Evolutionary conservation across 2,113 vertebrate species (phyloP).

Genomic region (Columba livia): DNA sequence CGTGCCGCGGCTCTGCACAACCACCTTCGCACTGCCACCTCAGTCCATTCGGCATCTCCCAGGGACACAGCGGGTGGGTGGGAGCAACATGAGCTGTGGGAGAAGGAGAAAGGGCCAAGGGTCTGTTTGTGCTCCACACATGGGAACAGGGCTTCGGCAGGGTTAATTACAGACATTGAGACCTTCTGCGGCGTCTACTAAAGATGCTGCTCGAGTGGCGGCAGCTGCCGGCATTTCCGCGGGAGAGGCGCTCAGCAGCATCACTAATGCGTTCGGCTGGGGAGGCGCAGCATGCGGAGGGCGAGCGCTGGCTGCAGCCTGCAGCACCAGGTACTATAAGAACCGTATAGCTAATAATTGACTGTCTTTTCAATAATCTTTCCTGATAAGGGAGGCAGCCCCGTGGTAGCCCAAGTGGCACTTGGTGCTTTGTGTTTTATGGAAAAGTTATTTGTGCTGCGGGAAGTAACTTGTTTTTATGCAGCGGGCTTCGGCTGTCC

Average conservation of each 20-base stretch:
- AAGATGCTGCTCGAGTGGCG: not conserved
- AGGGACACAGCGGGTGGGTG: not conserved
- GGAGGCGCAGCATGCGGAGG: not conserved
- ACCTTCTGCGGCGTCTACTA: not conserved
- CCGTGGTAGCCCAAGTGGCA: not conserved
- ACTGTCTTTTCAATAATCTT: not conserved
- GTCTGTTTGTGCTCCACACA: not conserved
- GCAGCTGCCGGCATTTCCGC: not conserved
- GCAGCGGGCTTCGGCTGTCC: not conserved
- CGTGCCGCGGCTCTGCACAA: not conserved
- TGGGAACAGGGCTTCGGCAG: not conserved
- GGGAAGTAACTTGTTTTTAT: not conserved
- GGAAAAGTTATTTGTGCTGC: not conserved
- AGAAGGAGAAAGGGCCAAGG: not conserved
- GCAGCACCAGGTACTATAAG: slow-evolving; percentile 13
- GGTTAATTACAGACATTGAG: not conserved
- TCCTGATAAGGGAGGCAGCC: not conserved
- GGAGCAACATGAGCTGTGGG: not conserved
- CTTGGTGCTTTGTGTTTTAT: not conserved
- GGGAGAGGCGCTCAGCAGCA: slow-evolving; percentile 19
- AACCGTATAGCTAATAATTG: slow-evolving; percentile 11
- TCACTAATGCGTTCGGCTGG: not conserved
- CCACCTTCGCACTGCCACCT: not conserved
- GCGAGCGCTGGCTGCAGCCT: slow-evolving; percentile 7
- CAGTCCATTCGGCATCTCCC: not conserved